A percentile compares a stretch with the other conserved stretches of the same genome.
Conservation (phyloP, 2,888 invertebrate genomes). For the Nomada hirtipes region DNA sequence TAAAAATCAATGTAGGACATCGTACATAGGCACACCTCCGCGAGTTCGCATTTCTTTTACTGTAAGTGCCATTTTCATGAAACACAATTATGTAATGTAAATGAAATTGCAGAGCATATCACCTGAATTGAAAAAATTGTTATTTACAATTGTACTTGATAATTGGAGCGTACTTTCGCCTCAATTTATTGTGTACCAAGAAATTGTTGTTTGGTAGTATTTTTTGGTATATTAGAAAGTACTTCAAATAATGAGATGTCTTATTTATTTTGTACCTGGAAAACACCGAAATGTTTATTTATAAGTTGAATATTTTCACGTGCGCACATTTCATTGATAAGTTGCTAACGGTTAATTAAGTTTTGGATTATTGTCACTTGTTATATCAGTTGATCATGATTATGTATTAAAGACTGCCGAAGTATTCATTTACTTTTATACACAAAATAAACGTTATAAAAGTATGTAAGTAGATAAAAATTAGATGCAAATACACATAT, state of each 20-base stretch:
- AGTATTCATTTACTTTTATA: not conserved
- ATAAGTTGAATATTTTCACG: no score
- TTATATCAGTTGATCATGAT: not conserved
- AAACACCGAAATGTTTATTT: no score
- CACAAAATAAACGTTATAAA: not conserved
- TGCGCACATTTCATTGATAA: no score
- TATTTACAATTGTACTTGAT: not conserved
- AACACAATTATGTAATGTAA: slow-evolving; percentile 37
- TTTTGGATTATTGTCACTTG: not conserved
- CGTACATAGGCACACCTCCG: slow-evolving; percentile 34
- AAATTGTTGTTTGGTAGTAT: no score
- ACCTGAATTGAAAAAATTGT: not conserved
- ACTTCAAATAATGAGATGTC: not conserved
- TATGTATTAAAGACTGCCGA: not conserved
- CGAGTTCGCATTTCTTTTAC: slow-evolving; percentile 11
- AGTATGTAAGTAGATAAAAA: no score
- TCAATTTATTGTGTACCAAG: not conserved
- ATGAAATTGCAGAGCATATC: not conserved
- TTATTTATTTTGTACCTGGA: no score
- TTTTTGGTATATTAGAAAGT: not conserved
- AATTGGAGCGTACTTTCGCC: not conserved
- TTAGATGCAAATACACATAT: no score
- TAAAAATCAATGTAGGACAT: slow-evolving; percentile 37
- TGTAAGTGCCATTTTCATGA: slow-evolving; percentile 41
- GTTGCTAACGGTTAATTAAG: not conserved